phyloP scores from a whole-genome alignment of 2,113 vertebrate genomes.

The Spermophilus dauricus region DNA sequence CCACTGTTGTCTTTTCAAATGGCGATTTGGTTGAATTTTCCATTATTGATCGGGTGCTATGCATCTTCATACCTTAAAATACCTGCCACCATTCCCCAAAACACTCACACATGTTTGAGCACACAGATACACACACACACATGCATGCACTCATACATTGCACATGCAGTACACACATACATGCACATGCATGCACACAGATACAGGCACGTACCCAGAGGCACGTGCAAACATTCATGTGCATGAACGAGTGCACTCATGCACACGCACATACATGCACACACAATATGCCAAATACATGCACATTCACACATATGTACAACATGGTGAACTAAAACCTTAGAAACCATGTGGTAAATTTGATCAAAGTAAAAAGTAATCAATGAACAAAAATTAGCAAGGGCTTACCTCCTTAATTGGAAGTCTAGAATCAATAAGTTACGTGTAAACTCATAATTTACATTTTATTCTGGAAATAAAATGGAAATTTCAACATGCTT shows the following conservation, averaged over 20 bases:
- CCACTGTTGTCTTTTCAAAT: neutral
- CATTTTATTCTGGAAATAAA: slow-evolving; percentile 40
- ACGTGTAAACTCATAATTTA: neutral
- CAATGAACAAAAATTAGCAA: neutral
- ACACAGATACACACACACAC: neutral
- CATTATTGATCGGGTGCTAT: neutral
- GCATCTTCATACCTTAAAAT: neutral
- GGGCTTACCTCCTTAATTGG: neutral
- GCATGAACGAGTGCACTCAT: too few relatives aligned
- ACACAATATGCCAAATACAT: neutral
- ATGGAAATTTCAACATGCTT: slow-evolving; percentile 45
- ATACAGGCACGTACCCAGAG: neutral
- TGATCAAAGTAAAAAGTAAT: slow-evolving; percentile 24
- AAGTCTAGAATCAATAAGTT: neutral
- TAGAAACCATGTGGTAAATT: neutral
- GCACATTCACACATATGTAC: neutral
- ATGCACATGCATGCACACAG: too few relatives aligned
- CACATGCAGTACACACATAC: too few relatives aligned
- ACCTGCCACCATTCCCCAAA: neutral
- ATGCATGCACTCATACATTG: neutral
- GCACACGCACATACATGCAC: too few relatives aligned
- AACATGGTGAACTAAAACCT: neutral
- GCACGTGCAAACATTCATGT: neutral
- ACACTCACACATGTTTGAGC: neutral
- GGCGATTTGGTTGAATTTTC: neutral